Evolutionary conservation across 2,113 vertebrate genomes (phyloP), one percentile per base, ranked within the genome.

Genomic region (Mesoclemmys tuberculata): DNA sequence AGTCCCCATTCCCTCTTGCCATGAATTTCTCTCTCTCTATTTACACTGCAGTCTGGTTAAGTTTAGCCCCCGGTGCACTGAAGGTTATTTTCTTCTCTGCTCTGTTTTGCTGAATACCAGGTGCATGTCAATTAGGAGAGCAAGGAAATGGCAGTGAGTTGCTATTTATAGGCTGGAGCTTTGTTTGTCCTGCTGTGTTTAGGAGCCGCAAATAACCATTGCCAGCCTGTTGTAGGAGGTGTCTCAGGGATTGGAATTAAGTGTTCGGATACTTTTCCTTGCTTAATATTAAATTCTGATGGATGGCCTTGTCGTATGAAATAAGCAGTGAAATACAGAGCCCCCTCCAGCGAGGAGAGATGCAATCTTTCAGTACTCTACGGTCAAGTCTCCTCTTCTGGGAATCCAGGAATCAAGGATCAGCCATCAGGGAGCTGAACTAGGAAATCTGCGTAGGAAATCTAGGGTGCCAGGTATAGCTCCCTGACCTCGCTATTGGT

Each of bases 81-180:
- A 90, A 95, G 95, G 96, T 93, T 85, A 80, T 96, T 96, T 96
- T 96, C 94, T 94, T 94, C 95, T 95, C 95, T 55, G 86, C 88
- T 95, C 92, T 78, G 90, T 88, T 95, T 96, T 74, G 3, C 93
- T 90, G 93, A 92, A 82, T 96, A 86, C 13, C 2, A 78, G 61
- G 90, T 19, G 88, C 83, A 35, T 82, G 96, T 80, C 88, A 85
- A 83, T 71, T 95, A 92, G 64, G 64, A 71, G 56, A 95, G 93
- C 41, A 88, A 79, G 91, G 82, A 87, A 91, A 96, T 77, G 90
- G 93, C 94, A 80, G 80, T 26, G 6, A 31, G 61, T 13, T 94
- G 93, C 87, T 95, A 96, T 96, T 98, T 98, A 90, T 93, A 93
- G 94, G 64, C 38, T 44, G 0, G 21, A 29, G 90, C 84, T 94